These are phyloP conservation scores for Carassius auratus DNA, from an alignment of 2,113 vertebrate genomes.

Conservation along the genomic window DNA sequence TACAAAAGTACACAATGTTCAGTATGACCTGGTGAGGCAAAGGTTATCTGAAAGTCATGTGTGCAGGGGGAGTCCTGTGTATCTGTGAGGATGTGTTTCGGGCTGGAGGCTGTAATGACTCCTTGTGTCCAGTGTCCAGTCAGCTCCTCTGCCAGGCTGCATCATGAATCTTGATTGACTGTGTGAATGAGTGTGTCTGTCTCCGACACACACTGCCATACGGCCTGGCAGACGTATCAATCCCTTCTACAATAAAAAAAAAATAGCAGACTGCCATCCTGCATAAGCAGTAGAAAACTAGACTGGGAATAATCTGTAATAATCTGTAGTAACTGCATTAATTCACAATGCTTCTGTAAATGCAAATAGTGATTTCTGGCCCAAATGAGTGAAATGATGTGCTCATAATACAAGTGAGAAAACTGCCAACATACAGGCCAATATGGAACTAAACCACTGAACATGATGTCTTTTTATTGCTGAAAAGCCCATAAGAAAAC, in stretches of 20 bases:
- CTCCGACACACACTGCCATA: not conserved
- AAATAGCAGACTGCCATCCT: not conserved
- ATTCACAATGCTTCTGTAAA: not conserved
- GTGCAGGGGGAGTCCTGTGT: not conserved
- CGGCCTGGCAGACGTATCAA: not conserved
- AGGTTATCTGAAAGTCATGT: not conserved
- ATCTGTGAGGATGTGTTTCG: not conserved
- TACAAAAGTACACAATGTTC: not conserved
- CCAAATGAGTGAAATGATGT: not conserved
- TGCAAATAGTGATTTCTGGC: not conserved
- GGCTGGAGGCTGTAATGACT: not conserved
- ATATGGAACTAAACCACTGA: not conserved
- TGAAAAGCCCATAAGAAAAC: not conserved
- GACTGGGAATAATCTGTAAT: not conserved
- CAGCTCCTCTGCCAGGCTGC: not conserved
- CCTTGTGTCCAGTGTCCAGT: not conserved
- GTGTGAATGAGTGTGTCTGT: not conserved
- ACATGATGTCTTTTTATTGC: not conserved
- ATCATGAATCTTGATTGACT: slow-evolving; percentile 16
- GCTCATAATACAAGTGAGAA: not conserved
- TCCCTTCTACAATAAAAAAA: slow-evolving; percentile 1
- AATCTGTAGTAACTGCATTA: not conserved
- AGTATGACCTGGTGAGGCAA: not conserved
- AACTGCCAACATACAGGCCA: not conserved
- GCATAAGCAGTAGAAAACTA: not conserved